Conservation (phyloP, 2,113 vertebrate genomes). For the Myodes glareolus region DNA sequence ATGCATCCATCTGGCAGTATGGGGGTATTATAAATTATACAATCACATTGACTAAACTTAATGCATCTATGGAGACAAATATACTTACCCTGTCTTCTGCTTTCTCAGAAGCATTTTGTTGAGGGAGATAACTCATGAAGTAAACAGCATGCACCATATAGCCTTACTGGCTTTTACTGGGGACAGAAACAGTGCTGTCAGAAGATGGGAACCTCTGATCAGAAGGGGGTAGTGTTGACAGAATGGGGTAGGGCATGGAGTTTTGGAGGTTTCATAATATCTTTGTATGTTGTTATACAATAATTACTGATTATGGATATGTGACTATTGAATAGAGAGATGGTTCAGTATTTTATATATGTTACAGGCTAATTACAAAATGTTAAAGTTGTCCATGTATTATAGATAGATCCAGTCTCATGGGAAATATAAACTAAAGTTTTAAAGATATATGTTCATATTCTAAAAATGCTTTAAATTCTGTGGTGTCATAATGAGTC, state of each 20-base stretch:
- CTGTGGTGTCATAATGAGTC: background rate
- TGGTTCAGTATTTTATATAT: background rate
- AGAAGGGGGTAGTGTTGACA: background rate
- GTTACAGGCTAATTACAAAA: background rate
- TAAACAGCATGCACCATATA: background rate
- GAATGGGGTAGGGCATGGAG: background rate
- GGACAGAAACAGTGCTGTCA: background rate
- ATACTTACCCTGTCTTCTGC: background rate
- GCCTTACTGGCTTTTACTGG: too few relatives aligned
- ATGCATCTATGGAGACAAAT: background rate
- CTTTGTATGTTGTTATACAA: background rate
- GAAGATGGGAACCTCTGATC: background rate
- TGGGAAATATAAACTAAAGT: background rate
- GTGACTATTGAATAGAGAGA: background rate
- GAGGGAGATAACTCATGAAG: background rate
- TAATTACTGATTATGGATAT: background rate
- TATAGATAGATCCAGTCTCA: background rate
- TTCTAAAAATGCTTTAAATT: background rate
- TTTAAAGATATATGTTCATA: background rate
- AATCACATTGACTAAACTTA: background rate
- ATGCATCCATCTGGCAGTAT: background rate
- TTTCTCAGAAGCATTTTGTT: background rate
- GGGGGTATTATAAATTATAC: background rate
- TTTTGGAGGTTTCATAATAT: background rate
- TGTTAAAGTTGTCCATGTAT: background rate